phyloP scores from a whole-genome alignment of 2,888 invertebrate species.

The Halictus ligatus region DNA sequence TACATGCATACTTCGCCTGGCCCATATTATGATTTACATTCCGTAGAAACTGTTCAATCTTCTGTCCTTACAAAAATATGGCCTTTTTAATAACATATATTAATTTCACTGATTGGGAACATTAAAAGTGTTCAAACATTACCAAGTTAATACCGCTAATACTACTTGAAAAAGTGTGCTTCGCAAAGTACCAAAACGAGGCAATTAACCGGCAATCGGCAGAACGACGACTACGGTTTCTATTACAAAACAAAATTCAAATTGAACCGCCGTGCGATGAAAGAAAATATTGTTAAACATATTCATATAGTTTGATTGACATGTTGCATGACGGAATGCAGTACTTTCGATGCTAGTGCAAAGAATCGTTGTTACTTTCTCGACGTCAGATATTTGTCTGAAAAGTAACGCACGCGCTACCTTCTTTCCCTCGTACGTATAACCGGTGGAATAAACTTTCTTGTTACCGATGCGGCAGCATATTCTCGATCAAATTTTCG shows the following conservation, averaged over 20 bases:
- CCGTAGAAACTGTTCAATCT: not conserved
- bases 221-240: not conserved
- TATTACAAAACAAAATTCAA: not conserved
- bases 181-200: not conserved
- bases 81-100: not conserved
- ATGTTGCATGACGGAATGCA: not conserved
- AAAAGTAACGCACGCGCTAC: not conserved
- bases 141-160: not conserved
- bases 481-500: too few species aligned
- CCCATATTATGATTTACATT: not conserved
- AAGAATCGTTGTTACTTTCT: not conserved
- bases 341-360: not conserved
- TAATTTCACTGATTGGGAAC: not conserved
- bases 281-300: too few species aligned
- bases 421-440: not conserved
- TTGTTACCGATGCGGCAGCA: not conserved
- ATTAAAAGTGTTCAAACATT: not conserved
- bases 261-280: not conserved
- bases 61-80: not conserved
- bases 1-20: not conserved
- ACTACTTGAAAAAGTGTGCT: not conserved
- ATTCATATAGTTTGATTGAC: not conserved
- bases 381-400: not conserved
- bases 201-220: too few species aligned
- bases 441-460: too few species aligned